These are phyloP conservation scores for Dromiciops gliroides DNA, from an alignment of 2,113 vertebrate species.

Conservation along the genomic window DNA sequence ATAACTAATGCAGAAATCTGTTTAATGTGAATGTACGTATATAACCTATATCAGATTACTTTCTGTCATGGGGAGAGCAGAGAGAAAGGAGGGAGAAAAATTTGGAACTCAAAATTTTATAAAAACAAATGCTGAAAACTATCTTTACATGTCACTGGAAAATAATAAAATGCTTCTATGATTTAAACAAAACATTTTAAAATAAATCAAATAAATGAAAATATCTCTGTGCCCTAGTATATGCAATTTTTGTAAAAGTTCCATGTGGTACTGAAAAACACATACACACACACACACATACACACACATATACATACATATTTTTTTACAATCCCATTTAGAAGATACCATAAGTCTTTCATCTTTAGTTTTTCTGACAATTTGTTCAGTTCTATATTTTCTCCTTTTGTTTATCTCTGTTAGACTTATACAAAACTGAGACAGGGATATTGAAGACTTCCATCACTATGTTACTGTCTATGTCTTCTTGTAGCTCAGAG, in stretches of 20 bases:
- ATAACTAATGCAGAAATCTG: no score
- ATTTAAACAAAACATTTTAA: no score
- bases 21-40: no score
- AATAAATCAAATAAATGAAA: no score
- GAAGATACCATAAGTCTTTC: not conserved
- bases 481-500: not conserved
- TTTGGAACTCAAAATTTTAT: no score
- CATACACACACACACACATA: not conserved
- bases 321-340: not conserved
- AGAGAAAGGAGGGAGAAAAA: no score
- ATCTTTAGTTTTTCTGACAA: not conserved
- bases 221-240: not conserved
- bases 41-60: no score
- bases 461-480: not conserved
- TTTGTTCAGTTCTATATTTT: not conserved
- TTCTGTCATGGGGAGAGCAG: no score
- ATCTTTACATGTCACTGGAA: no score
- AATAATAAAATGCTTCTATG: no score
- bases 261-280: not conserved
- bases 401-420: not conserved
- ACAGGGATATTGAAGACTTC: not conserved
- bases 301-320: no score
- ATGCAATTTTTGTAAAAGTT: not conserved
- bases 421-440: not conserved
- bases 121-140: no score